phyloP scores from a whole-genome alignment of 2,888 invertebrate genomes.

The Agonum fuliginosum region DNA sequence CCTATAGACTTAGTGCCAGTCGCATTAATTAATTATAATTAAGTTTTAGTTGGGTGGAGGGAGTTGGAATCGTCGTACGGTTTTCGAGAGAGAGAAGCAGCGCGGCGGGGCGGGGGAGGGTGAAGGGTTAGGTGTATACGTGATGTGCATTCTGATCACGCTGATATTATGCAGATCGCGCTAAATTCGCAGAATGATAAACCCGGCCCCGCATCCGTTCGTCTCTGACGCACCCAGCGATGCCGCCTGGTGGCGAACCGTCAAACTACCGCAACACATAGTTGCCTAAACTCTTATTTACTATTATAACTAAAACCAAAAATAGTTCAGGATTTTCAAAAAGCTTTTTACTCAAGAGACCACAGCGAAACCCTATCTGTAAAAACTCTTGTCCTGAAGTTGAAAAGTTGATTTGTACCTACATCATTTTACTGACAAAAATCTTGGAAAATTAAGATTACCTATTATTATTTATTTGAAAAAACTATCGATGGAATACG shows the following conservation, averaged over 20 bases:
- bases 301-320: too few relatives aligned
- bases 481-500: too few relatives aligned
- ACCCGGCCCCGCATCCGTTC: constrained; percentile 39
- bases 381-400: too few relatives aligned
- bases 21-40: constrained; percentile 90
- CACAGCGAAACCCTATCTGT: too few relatives aligned
- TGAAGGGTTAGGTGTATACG: constrained; percentile 64
- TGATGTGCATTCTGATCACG: constrained; percentile 72
- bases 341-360: too few relatives aligned
- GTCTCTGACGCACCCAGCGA: constrained; percentile 32
- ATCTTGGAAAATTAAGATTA: too few relatives aligned
- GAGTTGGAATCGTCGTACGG: constrained; percentile 75
- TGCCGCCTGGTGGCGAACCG: constrained; percentile 15
- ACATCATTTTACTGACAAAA: too few relatives aligned
- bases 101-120: constrained; percentile 58
- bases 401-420: too few relatives aligned
- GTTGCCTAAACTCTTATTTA: not conserved
- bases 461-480: too few relatives aligned
- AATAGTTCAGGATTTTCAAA: too few relatives aligned
- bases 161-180: constrained; percentile 71
- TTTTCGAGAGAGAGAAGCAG: constrained; percentile 70
- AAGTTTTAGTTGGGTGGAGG: constrained; percentile 82
- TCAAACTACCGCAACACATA: constrained; percentile 17
- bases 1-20: constrained; percentile 77
- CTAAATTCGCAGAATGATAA: constrained; percentile 62